Evolutionary conservation across 1,140 invertebrate genomes (phyloP).

Genomic region (Doryteuthis pealeii): DNA sequence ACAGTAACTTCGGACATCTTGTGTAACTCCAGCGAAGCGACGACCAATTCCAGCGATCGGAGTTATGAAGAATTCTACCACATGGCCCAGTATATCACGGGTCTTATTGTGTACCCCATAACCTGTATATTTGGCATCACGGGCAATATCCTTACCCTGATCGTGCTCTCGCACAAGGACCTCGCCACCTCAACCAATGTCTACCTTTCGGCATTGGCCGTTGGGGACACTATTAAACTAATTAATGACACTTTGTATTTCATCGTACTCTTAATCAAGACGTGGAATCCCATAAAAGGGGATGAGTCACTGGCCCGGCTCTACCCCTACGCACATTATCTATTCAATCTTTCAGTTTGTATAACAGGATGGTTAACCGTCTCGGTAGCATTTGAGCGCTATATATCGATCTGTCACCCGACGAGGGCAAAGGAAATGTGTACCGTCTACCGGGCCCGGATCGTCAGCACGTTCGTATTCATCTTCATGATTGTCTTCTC

Average conservation of each 20-base stretch:
- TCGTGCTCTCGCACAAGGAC: slow-evolving; percentile 72
- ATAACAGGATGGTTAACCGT: slow-evolving; percentile 89
- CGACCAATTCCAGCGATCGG: background rate
- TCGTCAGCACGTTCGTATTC: slow-evolving; percentile 47
- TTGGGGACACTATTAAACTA: slow-evolving; percentile 75
- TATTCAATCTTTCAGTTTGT: slow-evolving; percentile 56
- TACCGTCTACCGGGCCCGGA: slow-evolving; percentile 63
- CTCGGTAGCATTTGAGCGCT: slow-evolving; percentile 91
- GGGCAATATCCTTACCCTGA: slow-evolving; percentile 73
- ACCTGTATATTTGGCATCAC: slow-evolving; percentile 72
- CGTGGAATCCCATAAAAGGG: slow-evolving; percentile 34
- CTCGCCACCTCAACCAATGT: slow-evolving; percentile 76
- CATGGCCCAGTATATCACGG: slow-evolving; percentile 53
- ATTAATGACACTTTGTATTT: slow-evolving; percentile 72
- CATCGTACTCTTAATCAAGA: slow-evolving; percentile 63
- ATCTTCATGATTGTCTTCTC: slow-evolving; percentile 48
- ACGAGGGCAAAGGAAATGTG: slow-evolving; percentile 83
- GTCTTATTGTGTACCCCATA: slow-evolving; percentile 70
- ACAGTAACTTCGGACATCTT: background rate
- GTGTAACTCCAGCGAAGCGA: background rate
- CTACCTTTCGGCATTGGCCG: slow-evolving; percentile 75
- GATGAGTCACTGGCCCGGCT: slow-evolving; percentile 41
- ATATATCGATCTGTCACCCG: slow-evolving; percentile 93
- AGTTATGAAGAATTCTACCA: slow-evolving; percentile 46
- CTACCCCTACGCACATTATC: slow-evolving; percentile 58